Conservation (phyloP, 1,140 invertebrate species). For the Heliconius himera region DNA sequence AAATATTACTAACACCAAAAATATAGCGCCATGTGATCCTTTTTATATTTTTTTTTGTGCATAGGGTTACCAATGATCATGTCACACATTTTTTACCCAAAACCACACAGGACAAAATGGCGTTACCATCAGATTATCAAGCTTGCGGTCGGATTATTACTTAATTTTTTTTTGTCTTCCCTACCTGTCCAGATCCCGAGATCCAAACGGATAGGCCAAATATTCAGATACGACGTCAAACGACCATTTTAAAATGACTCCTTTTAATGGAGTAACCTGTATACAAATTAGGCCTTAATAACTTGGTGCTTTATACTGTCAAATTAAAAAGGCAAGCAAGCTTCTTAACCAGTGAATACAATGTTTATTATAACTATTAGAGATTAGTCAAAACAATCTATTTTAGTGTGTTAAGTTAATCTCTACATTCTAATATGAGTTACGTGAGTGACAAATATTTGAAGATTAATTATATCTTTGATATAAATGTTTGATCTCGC, state of each 20-base stretch:
- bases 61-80: conserved; percentile 72
- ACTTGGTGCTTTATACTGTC: conserved; percentile 50
- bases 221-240: conserved; percentile 58
- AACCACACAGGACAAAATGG: conserved; percentile 81
- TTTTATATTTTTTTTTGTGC: conserved; percentile 55
- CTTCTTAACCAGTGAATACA: conserved; percentile 79
- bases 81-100: conserved; percentile 75
- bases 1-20: not conserved
- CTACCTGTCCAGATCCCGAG: conserved; percentile 70
- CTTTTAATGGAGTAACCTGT: not conserved
- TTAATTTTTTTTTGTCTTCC: conserved; percentile 74
- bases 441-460: conserved; percentile 58
- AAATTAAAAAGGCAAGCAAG: conserved; percentile 76
- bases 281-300: conserved; percentile 39
- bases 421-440: conserved; percentile 54
- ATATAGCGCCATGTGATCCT: conserved; percentile 51
- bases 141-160: conserved; percentile 77
- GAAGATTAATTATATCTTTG: conserved; percentile 54
- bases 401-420: conserved; percentile 72
- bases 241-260: conserved; percentile 52
- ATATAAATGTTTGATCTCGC: conserved; percentile 50
- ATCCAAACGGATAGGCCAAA: conserved; percentile 61
- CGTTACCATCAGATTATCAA: conserved; percentile 80
- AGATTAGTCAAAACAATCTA: conserved; percentile 77
- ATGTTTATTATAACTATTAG: conserved; percentile 79